Percentiles rank a stretch among this genome's conserved stretches.
phyloP scores from a whole-genome alignment of 2,797 vertebrate genomes.

The Euthynnus affinis region DNA sequence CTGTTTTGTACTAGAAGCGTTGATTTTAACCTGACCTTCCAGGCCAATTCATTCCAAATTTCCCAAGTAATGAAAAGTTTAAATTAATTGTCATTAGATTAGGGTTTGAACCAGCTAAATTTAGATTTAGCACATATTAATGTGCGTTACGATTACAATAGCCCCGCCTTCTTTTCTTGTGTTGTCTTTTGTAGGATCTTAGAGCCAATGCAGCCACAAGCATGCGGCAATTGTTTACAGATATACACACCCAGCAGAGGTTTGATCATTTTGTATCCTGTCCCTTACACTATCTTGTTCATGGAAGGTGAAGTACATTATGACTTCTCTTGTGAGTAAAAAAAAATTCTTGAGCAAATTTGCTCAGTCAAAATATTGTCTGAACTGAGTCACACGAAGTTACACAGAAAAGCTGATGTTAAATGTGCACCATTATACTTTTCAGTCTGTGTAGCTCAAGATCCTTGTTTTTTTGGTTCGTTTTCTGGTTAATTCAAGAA shows the following conservation, averaged over 20 bases:
- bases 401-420: slow-evolving; percentile 3
- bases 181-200: slow-evolving; percentile 29
- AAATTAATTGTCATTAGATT: background rate
- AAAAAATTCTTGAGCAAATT: slow-evolving; percentile 22
- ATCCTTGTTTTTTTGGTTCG: background rate
- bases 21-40: background rate
- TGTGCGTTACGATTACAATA: slow-evolving; percentile 21
- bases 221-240: background rate
- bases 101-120: background rate
- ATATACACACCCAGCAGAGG: slow-evolving; percentile 32
- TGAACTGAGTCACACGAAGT: background rate
- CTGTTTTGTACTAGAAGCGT: slow-evolving; percentile 1
- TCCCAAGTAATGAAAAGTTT: background rate
- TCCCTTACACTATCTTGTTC: background rate
- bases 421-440: slow-evolving; percentile 3
- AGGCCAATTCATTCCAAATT: slow-evolving; percentile 3
- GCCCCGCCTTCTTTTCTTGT: slow-evolving; percentile 22
- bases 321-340: slow-evolving; percentile 9
- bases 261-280: slow-evolving; percentile 36
- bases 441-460: background rate
- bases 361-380: slow-evolving; percentile 11
- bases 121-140: background rate
- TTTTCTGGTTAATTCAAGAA: background rate
- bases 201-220: background rate
- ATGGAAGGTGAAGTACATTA: slow-evolving; percentile 1